phyloP scores from a whole-genome alignment of 2,888 invertebrate species.

The Cybosia mesomella region DNA sequence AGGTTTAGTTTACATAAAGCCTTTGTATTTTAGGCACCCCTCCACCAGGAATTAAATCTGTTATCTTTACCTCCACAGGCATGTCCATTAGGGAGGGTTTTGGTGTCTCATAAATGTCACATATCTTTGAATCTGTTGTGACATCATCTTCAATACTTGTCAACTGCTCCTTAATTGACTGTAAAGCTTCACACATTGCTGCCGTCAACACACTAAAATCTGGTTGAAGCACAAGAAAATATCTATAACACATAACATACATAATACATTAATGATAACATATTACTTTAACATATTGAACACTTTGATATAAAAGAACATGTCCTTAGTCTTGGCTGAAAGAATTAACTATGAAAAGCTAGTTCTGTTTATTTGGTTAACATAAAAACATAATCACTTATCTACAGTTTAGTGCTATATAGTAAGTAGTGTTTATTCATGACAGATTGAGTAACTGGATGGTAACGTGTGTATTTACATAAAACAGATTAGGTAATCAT shows the following conservation, averaged over 20 bases:
- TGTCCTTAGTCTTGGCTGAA: no score
- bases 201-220: background rate
- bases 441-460: no score
- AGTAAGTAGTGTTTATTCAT: no score
- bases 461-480: background rate
- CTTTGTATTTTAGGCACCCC: background rate
- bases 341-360: background rate
- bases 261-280: background rate
- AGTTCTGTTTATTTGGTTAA: background rate
- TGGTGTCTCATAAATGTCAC: conserved; percentile 55
- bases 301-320: background rate
- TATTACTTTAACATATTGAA: background rate
- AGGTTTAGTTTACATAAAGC: background rate
- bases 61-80: conserved; percentile 77
- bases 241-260: background rate
- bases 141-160: conserved; percentile 63
- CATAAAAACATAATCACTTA: background rate
- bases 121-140: conserved; percentile 36
- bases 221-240: background rate
- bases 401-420: background rate
- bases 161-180: conserved; percentile 64
- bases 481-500: background rate
- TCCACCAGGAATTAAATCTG: background rate
- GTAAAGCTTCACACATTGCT: conserved; percentile 41
- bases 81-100: conserved; percentile 67